These are phyloP conservation scores for Acropora yongei DNA, from an alignment of 64 coral and sea anemone species.

Conservation along the genomic window DNA sequence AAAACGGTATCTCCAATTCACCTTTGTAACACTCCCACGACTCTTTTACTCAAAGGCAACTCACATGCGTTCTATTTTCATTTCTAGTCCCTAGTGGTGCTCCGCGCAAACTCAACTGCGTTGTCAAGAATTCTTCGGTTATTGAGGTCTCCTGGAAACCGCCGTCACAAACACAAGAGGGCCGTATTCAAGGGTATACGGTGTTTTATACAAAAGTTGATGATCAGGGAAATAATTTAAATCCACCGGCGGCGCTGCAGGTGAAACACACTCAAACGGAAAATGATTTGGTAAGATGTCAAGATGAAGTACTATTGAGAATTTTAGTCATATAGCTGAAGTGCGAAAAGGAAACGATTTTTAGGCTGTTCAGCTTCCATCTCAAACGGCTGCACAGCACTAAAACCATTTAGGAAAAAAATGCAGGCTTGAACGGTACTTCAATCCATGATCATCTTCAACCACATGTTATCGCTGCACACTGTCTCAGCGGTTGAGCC, in stretches of 20 bases:
- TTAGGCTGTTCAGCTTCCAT: background rate
- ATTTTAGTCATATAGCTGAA: background rate
- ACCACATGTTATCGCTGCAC: too few species aligned
- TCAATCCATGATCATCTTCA: too few species aligned
- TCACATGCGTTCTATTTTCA: background rate
- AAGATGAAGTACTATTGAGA: too few species aligned
- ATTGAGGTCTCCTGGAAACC: slow-evolving; percentile 72
- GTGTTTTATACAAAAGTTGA: slow-evolving; percentile 82
- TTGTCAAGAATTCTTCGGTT: slow-evolving; percentile 71
- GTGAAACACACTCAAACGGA: slow-evolving; percentile 56
- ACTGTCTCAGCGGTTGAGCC: too few species aligned
- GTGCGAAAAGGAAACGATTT: background rate
- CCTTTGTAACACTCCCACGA: background rate
- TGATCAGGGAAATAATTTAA: slow-evolving; percentile 77
- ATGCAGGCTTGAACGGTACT: too few species aligned
- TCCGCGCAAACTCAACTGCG: slow-evolving; percentile 62
- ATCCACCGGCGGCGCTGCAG: slow-evolving; percentile 51
- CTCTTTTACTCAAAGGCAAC: background rate
- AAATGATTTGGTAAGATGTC: slow-evolving; percentile 58
- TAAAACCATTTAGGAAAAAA: too few species aligned
- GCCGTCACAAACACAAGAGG: slow-evolving; percentile 62
- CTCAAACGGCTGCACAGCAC: too few species aligned
- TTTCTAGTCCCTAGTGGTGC: slow-evolving; percentile 86
- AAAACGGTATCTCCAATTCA: background rate
- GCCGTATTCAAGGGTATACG: slow-evolving; percentile 76